Conservation (phyloP, 2,113 vertebrate genomes). For the Eulacestoma nigropectus region DNA sequence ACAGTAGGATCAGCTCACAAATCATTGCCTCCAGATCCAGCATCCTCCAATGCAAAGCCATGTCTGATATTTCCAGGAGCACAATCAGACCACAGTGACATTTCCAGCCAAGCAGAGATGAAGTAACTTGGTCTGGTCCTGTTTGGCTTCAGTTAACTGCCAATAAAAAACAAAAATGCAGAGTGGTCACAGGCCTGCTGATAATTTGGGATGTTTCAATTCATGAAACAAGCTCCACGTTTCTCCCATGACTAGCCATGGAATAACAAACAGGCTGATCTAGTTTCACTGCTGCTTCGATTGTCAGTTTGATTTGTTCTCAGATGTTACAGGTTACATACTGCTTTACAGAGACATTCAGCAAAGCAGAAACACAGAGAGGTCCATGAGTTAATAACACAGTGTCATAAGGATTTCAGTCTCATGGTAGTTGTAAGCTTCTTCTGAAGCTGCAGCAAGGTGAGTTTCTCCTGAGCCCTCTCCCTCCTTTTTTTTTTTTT, state of each 20-base stretch:
- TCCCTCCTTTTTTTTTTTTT: not conserved
- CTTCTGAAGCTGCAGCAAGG: not conserved
- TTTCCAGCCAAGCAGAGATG: conserved; percentile 4
- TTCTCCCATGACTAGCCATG: not conserved
- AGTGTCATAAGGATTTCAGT: not conserved
- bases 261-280: conserved; percentile 33
- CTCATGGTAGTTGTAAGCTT: not conserved
- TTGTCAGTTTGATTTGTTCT: conserved; percentile 43
- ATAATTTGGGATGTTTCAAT: conserved; percentile 39
- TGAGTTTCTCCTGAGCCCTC: not conserved
- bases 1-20: not conserved
- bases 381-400: not conserved
- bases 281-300: conserved; percentile 22
- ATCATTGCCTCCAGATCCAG: not conserved
- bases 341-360: not conserved
- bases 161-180: not conserved
- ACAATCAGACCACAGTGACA: not conserved
- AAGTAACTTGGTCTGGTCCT: not conserved
- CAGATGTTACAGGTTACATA: conserved; percentile 15
- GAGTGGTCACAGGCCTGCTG: not conserved
- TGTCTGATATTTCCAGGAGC: not conserved
- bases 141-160: not conserved
- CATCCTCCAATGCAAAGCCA: not conserved
- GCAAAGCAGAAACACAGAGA: not conserved
- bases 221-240: conserved; percentile 6